Percentiles rank a stretch among this genome's conserved stretches.
Evolutionary conservation across 53 echinoderm and acorn worm species (phyloP).

Genomic region (Holothuria leucospilota): DNA sequence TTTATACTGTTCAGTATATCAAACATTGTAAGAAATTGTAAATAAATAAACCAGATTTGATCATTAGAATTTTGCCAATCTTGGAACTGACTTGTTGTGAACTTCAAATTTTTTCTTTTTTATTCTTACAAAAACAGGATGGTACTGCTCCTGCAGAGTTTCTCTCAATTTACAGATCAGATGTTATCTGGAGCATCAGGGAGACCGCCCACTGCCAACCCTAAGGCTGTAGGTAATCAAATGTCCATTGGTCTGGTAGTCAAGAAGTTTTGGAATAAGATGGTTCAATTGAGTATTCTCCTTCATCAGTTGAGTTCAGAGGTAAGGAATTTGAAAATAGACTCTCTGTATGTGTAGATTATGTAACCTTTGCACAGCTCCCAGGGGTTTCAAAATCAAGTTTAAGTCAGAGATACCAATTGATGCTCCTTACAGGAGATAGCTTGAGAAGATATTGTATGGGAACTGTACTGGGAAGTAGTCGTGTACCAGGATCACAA

Average conservation of each 20-base stretch:
- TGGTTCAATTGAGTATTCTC: conserved; percentile 82
- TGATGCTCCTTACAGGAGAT: no score
- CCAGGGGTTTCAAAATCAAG: no score
- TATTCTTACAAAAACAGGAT: conserved; percentile 55
- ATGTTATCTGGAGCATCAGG: conserved; percentile 65
- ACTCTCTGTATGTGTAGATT: no score
- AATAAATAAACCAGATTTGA: background rate
- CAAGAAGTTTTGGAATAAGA: conserved; percentile 98
- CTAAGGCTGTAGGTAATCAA: conserved; percentile 73
- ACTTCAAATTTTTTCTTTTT: background rate
- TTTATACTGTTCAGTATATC: no score
- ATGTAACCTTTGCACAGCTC: no score
- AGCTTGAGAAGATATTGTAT: no score
- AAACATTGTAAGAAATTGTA: no score
- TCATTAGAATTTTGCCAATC: background rate
- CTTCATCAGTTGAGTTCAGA: conserved; percentile 84
- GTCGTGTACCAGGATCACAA: no score
- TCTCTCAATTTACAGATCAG: conserved; percentile 88
- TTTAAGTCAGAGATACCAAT: no score
- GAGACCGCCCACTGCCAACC: conserved; percentile 74
- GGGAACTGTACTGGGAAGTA: no score
- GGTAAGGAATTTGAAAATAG: conserved; percentile 49
- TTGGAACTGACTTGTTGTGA: background rate
- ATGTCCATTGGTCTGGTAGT: conserved; percentile 98
- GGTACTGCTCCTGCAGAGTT: conserved; percentile 91